Conservation (phyloP, 2,888 invertebrate genomes). For the Sarcophaga rosellei region DNA sequence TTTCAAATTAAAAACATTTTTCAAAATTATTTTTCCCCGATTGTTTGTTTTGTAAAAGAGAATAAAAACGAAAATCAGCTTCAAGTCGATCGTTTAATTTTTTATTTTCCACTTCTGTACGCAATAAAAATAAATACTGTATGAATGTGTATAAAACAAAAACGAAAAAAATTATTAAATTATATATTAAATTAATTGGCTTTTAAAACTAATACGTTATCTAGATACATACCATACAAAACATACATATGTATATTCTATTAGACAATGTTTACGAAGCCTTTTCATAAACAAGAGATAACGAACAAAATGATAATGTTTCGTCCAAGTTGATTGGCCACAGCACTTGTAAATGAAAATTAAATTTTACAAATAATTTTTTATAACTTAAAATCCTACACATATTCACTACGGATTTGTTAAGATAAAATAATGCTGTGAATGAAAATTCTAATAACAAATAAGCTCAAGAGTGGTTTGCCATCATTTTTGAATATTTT, state of each 20-base stretch:
- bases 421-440: background rate
- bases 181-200: slow-evolving; percentile 51
- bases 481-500: too few species aligned
- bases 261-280: slow-evolving; percentile 51
- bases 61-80: background rate
- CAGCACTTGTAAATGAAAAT: background rate
- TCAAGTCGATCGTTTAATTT: background rate
- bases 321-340: slow-evolving; percentile 42
- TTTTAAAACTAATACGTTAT: slow-evolving; percentile 43
- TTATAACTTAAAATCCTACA: background rate
- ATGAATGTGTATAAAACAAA: slow-evolving; percentile 33
- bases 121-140: slow-evolving; percentile 15
- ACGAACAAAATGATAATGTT: background rate
- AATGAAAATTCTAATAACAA: background rate
- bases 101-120: slow-evolving; percentile 17
- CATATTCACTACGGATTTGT: too few species aligned
- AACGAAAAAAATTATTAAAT: background rate
- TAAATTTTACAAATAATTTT: background rate
- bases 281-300: slow-evolving; percentile 6
- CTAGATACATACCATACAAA: background rate
- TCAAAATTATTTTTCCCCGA: too few species aligned
- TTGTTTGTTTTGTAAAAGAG: background rate
- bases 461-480: background rate
- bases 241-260: background rate
- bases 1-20: too few species aligned